Evolutionary conservation across 2,113 vertebrate species (phyloP), one percentile per base, ranked within the genome.

Genomic region (Thunnus thynnus): DNA sequence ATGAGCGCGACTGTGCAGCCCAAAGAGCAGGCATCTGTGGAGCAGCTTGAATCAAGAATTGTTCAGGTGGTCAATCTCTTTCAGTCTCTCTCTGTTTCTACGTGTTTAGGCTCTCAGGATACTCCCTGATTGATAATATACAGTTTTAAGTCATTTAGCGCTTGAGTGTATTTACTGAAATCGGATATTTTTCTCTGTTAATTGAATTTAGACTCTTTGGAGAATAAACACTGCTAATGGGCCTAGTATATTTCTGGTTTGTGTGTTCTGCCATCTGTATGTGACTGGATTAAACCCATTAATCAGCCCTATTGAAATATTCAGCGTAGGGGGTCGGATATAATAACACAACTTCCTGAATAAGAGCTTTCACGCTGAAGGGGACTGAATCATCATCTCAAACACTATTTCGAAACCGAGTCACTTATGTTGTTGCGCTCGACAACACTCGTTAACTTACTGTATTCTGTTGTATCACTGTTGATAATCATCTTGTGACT

Each of bases 1-100:
- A 95, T 97, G 96, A 97, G 95, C 4, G 95, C 97, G 13, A 90
- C 97, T 0, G 96, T 94, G 30, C 98, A 99, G 89, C 94, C 95
- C 78, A 97, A 96, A 25, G 97, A 99, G 87, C 96, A 96, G 0
- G 95, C 95, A 17, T 95, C 96, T 0, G 96, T 98, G 89, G 97
- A 99, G 88, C 98, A 98, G 78, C 93, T 99, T 81, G 98, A 99
- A 85, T 99, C 98, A 0, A 96, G 97, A 12, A 99, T 99, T 8
- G 91, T 99, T 72, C 97, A 99, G 98, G 98, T 98, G 60, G 52
- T 60, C 27, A 51, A 13, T 51, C 41, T 25, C 52, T 64, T 36
- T 65, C 30, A 3, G 22, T 50, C 16, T n/a, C 48, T 50, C 16
- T 27, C 2, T 20, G 1, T 22, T 20, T 17, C 32, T 3, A 18